Base-by-base conservation (phyloP, 2,888 invertebrate genomes). In the Andrena praecox region DNA sequence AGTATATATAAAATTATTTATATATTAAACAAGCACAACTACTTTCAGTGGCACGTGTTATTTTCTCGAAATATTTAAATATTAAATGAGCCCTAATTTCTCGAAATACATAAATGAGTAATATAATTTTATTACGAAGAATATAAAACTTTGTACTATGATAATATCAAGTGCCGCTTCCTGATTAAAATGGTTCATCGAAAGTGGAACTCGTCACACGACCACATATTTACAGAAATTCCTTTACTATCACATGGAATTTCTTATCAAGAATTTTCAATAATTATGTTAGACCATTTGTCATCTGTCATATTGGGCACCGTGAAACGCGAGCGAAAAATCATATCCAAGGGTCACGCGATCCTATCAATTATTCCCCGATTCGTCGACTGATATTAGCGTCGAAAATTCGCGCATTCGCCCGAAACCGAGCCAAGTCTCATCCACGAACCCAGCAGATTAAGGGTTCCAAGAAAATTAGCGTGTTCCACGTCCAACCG, bases 401-500 rank as follows among this genome's bases (percentile, higher is more conserved):
- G 31, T 64, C 20, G 60, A 70, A 16, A 59, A 80, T 71, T 64
- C 42, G 52, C 42, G 80, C 29, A 60, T 80, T 70, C 16, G 33
- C 27, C 33, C n/a, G 52, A 42, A 20, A 64, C 66, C 60, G 27
- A 66, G 60, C 80, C 71, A 60, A 7, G 42, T 50, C 52, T 66
- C 52, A 54, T 33, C 60, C 59, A 33, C 60, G 42, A 20, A 80
- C 50, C 16, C 64, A 4, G 42, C 12, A 42, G 42, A 42, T 42
- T 42, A 42, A 42, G 48, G 20, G 50, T 54, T 35, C 77, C 27
- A 16, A 60, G 64, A 71, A 80, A 80, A 80, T 80, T 80, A 70
- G 42, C 80, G 71, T 80, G 79, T 80, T 80, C 79, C 50, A 16
- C 79, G 42, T 31, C 64, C 64, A 52, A 70, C 63, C 70, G 70